Evolutionary conservation across 2,797 vertebrate genomes (phyloP).

Genomic region (Pipistrellus pygmaeus): DNA sequence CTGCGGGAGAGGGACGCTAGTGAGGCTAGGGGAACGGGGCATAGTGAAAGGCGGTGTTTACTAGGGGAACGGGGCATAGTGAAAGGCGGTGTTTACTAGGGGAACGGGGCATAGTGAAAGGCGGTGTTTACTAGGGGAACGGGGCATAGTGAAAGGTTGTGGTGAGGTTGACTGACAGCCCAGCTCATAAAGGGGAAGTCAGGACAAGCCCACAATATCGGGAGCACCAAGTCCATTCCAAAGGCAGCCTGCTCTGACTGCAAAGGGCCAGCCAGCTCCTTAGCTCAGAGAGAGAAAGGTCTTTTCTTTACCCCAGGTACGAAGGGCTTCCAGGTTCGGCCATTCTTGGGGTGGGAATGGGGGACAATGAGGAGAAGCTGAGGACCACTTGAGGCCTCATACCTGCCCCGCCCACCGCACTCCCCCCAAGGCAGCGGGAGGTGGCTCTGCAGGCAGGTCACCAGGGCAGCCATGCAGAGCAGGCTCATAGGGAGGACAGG

Average conservation of each 20-base stretch:
- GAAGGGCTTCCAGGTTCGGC: neutral
- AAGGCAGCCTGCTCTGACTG: neutral
- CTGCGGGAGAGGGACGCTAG: constrained; percentile 73
- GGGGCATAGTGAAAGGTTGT: too few relatives aligned
- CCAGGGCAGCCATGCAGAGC: neutral
- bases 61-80: too few relatives aligned
- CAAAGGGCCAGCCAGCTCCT: neutral
- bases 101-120: neutral
- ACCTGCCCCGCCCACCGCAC: neutral
- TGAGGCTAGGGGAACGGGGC: neutral
- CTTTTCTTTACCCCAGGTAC: neutral
- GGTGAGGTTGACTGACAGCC: neutral
- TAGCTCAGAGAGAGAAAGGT: neutral
- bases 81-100: too few relatives aligned
- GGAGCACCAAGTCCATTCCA: neutral
- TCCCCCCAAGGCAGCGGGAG: rapidly evolving
- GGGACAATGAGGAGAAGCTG: neutral
- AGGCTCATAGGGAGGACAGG: neutral
- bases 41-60: neutral
- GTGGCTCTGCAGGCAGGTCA: neutral
- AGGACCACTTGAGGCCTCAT: neutral
- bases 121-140: too few relatives aligned
- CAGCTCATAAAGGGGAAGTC: neutral
- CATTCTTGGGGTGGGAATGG: rapidly evolving
- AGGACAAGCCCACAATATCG: neutral